phyloP scores from a whole-genome alignment of 2,113 vertebrate genomes.

The Spheniscus mendiculus region DNA sequence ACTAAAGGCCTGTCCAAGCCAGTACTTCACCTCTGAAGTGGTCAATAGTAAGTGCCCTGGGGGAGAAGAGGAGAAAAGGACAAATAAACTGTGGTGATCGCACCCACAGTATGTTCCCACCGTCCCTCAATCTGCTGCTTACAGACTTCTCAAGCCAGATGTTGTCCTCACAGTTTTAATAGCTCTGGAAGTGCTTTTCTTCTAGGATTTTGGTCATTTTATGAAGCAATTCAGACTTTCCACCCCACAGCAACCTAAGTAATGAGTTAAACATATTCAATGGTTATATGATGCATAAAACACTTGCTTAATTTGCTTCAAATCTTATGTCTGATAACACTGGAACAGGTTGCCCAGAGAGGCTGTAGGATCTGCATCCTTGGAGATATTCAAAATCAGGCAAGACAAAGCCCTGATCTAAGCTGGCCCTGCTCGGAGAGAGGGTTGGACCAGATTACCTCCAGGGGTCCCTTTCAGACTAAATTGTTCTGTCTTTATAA shows the following conservation, averaged over 20 bases:
- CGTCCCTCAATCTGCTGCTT: not conserved
- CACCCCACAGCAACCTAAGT: not conserved
- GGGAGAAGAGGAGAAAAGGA: not conserved
- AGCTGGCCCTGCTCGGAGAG: not conserved
- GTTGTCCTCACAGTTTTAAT: not conserved
- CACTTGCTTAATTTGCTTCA: not conserved
- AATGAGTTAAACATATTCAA: not conserved
- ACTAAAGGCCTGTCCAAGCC: not conserved
- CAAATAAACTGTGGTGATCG: not conserved
- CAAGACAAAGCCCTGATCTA: not conserved
- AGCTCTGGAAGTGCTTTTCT: not conserved
- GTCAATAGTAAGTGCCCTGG: not conserved
- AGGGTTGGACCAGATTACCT: not conserved
- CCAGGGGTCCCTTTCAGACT: not conserved
- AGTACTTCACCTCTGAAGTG: not conserved
- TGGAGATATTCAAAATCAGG: not conserved
- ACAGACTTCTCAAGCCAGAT: not conserved
- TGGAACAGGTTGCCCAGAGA: not conserved
- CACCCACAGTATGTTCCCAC: not conserved
- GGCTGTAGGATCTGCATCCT: not conserved
- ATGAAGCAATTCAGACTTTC: not conserved
- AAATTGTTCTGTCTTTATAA: not conserved
- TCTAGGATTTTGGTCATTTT: not conserved
- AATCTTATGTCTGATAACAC: not conserved
- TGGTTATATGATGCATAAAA: not conserved